These are phyloP conservation scores for Parnassius smintheus DNA, from an alignment of 2,888 invertebrate species.

Conservation along the genomic window DNA sequence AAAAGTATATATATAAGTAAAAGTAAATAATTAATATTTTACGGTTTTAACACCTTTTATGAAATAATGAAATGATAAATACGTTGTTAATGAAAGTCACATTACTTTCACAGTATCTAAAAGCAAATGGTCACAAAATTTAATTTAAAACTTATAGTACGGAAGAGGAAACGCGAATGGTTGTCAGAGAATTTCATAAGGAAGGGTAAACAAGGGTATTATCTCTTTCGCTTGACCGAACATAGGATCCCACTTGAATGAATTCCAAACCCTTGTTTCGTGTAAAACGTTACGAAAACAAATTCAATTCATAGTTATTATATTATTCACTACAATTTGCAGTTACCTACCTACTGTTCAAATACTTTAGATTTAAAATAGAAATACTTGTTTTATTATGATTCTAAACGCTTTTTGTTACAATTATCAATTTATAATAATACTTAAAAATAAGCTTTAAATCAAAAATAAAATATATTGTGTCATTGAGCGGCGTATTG, in stretches of 20 bases:
- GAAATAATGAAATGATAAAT: no score
- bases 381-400: no score
- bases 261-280: constrained; percentile 20
- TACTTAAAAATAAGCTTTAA: no score
- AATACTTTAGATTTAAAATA: background rate
- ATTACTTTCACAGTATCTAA: background rate
- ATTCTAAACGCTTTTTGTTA: no score
- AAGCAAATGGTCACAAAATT: constrained; percentile 11
- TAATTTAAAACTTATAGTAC: background rate
- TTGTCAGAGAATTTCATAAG: constrained; percentile 22
- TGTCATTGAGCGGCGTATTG: no score
- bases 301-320: constrained; percentile 8
- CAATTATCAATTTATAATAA: no score
- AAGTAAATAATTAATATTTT: no score
- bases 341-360: no score
- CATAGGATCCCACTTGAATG: constrained; percentile 21
- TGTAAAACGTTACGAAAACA: constrained; percentile 17
- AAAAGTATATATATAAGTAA: no score
- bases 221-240: constrained; percentile 76
- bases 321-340: background rate
- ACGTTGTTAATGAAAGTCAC: no score
- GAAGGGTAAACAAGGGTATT: constrained; percentile 37
- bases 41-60: no score
- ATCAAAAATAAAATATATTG: no score
- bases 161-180: constrained; percentile 12